A percentile compares a stretch with the other conserved stretches of the same genome.
Evolutionary conservation across 1,140 invertebrate species (phyloP).

Genomic region (Brachionus rotundiformis): DNA sequence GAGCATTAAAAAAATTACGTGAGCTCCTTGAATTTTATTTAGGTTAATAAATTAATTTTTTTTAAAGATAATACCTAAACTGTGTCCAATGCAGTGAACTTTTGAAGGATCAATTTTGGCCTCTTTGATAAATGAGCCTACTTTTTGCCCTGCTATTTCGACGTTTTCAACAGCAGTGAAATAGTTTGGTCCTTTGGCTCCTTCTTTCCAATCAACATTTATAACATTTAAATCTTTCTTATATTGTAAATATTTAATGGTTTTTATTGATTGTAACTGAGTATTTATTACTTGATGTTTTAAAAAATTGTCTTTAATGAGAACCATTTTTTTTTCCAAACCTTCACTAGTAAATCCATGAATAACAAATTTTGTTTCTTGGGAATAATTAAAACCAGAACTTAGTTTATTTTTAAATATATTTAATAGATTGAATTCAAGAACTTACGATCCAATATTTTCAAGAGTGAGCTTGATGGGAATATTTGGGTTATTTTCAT

Average conservation of each 20-base stretch:
- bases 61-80: conserved; percentile 65
- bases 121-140: conserved; percentile 69
- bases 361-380: conserved; percentile 40
- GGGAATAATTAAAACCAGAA: conserved; percentile 22
- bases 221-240: conserved; percentile 41
- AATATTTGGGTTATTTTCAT: not conserved
- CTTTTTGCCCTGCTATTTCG: conserved; percentile 77
- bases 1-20: too few relatives aligned
- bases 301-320: conserved; percentile 57
- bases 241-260: not conserved
- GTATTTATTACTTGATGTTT: conserved; percentile 52
- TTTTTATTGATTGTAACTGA: not conserved
- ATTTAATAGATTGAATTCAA: not conserved
- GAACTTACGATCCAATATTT: not conserved
- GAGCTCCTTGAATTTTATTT: conserved; percentile 70
- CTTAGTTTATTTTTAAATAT: not conserved
- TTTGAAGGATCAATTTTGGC: conserved; percentile 52
- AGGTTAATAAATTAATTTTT: not conserved
- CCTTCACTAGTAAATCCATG: conserved; percentile 31
- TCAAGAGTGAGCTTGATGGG: not conserved
- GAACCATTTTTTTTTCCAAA: conserved; percentile 53
- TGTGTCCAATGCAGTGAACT: conserved; percentile 82
- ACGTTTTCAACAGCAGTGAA: conserved; percentile 73
- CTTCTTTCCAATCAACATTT: conserved; percentile 29
- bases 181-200: conserved; percentile 63